Conservation (phyloP, 1,140 invertebrate species). For the Drosophila pseudoananassae region DNA sequence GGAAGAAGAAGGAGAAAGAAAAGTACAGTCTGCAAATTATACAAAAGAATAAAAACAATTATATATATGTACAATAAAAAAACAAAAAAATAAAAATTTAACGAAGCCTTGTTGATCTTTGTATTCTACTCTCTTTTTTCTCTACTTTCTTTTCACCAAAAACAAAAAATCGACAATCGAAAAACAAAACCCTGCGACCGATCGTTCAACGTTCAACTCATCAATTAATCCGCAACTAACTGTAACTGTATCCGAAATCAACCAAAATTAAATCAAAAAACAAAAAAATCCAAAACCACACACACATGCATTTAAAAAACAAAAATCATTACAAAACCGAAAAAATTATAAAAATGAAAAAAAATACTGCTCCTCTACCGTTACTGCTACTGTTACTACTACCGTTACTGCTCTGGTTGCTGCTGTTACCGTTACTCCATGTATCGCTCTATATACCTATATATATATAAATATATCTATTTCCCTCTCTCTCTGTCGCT, state of each 20-base stretch:
- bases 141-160: slow-evolving; percentile 71
- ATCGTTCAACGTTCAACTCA: slow-evolving; percentile 70
- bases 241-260: slow-evolving; percentile 65
- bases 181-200: slow-evolving; percentile 65
- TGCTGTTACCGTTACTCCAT: slow-evolving; percentile 64
- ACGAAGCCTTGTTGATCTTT: slow-evolving; percentile 70
- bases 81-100: slow-evolving; percentile 8
- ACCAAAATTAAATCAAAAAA: slow-evolving; percentile 53
- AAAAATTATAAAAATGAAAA: slow-evolving; percentile 20
- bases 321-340: slow-evolving; percentile 39
- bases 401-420: slow-evolving; percentile 59
- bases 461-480: slow-evolving; percentile 20
- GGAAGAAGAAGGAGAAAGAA: slow-evolving; percentile 50
- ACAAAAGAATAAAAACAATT: neutral
- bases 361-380: slow-evolving; percentile 51
- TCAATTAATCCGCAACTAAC: slow-evolving; percentile 63
- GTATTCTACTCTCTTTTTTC: slow-evolving; percentile 73
- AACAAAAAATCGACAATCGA: slow-evolving; percentile 37
- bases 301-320: slow-evolving; percentile 36
- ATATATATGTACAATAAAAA: neutral
- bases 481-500: slow-evolving; percentile 20
- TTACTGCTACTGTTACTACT: slow-evolving; percentile 59
- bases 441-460: slow-evolving; percentile 45
- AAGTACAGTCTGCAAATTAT: slow-evolving; percentile 47
- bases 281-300: slow-evolving; percentile 6